Evolutionary conservation across 2,113 vertebrate genomes (phyloP), one percentile per base, ranked within the genome.

Genomic region (Proterorhinus semilunaris): DNA sequence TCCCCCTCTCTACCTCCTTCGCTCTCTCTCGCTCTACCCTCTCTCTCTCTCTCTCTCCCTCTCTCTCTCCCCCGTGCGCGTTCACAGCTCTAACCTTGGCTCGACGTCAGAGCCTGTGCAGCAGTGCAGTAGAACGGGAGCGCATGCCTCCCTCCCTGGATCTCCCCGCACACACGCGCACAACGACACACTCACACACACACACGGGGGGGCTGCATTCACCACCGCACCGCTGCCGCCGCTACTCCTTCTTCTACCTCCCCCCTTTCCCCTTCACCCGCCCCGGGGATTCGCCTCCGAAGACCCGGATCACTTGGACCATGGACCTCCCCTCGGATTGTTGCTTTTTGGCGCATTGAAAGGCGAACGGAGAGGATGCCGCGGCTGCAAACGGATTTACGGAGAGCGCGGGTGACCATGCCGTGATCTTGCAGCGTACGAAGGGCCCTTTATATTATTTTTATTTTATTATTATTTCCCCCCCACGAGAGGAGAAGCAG

Each of bases 101-200:
- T 94, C 92, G 92, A 94, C 94, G 95, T 98, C 95, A 98, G 95
- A 90, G 93, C 90, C 95, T 92, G 96, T 96, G 96, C 93, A 92
- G 96, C 97, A 97, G 96, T 97, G 96, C 97, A 96, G 96, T 92
- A 92, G 94, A 93, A 93, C 70, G 91, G 89, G 93, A 94, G 92
- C 93, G 87, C 92, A 90, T 79, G 89, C 82, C 90, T 93, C 87
- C 91, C 27, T 36, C 27, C 27, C 27, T 36, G 27, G 27, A 36
- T 36, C 27, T 36, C 27, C 27, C 27, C 27, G 27, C 27, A 36
- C 27, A 36, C 27, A 36, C 27, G 4, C 27, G 27, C 27, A 36
- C 27, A 36, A 21, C 21, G 21, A 21, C 21, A 36, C 27, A 4
- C 27, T 3, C 27, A 36, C 27, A 4, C 27, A 36, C 27, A 36